A percentile compares a stretch with the other conserved stretches of the same genome.
These are phyloP conservation scores for Madoqua kirkii DNA, from an alignment of 2,113 vertebrate species.

Conservation along the genomic window DNA sequence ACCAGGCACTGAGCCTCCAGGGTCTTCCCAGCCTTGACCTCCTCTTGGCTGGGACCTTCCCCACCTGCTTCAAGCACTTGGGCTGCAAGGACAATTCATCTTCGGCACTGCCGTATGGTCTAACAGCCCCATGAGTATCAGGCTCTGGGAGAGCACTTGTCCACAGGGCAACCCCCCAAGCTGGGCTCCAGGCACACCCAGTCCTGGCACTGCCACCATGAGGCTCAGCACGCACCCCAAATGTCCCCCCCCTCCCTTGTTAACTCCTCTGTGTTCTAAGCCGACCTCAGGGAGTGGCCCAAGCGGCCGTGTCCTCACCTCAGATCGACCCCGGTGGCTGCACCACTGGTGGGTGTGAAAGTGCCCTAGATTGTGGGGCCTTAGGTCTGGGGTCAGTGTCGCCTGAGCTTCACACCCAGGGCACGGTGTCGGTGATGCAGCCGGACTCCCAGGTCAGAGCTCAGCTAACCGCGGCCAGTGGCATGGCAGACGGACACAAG, in stretches of 20 bases:
- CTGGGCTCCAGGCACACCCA: not conserved
- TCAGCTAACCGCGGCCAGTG: rapidly evolving
- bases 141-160: not conserved
- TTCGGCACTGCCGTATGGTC: not conserved
- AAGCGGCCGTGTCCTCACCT: rapidly evolving
- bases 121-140: not conserved
- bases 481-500: rapidly evolving
- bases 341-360: rapidly evolving
- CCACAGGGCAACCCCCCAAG: not conserved
- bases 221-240: not conserved
- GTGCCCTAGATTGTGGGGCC: no score
- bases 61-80: not conserved
- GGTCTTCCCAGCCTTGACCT: no score
- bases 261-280: not conserved
- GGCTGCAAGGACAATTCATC: not conserved
- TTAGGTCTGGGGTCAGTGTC: not conserved
- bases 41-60: rapidly evolving
- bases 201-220: not conserved
- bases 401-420: not conserved
- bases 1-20: not conserved
- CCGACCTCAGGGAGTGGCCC: not conserved
- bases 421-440: rapidly evolving
- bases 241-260: not conserved
- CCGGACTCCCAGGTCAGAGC: no score
- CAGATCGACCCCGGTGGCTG: rapidly evolving